Evolutionary conservation across 2,888 invertebrate genomes (phyloP), one percentile per base, ranked within the genome.

Genomic region (Lepidocyrtoides sp.): DNA sequence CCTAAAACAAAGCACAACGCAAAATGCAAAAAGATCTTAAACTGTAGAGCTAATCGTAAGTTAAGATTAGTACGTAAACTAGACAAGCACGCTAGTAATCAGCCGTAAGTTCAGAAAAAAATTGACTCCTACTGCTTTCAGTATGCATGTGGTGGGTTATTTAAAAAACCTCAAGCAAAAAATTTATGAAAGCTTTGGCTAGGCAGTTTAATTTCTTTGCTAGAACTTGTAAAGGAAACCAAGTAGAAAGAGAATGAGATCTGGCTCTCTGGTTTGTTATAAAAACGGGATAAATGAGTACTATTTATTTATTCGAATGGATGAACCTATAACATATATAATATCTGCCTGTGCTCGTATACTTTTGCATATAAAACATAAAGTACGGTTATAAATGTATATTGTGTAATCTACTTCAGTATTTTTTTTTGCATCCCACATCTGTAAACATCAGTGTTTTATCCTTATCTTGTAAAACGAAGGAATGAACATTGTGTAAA

Each of bases 271-370:
- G 29, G 29, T 63, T 60, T 60, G 1, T 63, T 14, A 3, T 12
- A 29, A 63, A 63, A 63, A 4, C 14, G 23, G 63, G 63, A 63
- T 63, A 63, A 63, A 63, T 63, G 63, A 63, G 12, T 26, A 29
- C 29, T 63, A 63, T 63, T 63, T 63, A 48, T 48, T 48, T 14
- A 29, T 63, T 63, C 1, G 29, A 14, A 29, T 29, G 60, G 36
- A 36, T 36, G 36, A 36, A 36, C n/a, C n/a, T n/a, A n/a, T n/a
- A n/a, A n/a, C n/a, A n/a, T n/a, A n/a, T n/a, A n/a, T n/a, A n/a
- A n/a, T n/a, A n/a, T n/a, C n/a, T 36, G 36, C 2, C 36, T 36
- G 36, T 36, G 36, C 36, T 4, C 36, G 36, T 36, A 36, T 36
- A 36, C 36, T 36, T 36, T 36, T 36, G 7, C 36, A 4, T 36